A percentile compares a stretch with the other conserved stretches of the same genome.
Evolutionary conservation across 2,888 invertebrate species (phyloP).

Genomic region (Agrypnus murinus): DNA sequence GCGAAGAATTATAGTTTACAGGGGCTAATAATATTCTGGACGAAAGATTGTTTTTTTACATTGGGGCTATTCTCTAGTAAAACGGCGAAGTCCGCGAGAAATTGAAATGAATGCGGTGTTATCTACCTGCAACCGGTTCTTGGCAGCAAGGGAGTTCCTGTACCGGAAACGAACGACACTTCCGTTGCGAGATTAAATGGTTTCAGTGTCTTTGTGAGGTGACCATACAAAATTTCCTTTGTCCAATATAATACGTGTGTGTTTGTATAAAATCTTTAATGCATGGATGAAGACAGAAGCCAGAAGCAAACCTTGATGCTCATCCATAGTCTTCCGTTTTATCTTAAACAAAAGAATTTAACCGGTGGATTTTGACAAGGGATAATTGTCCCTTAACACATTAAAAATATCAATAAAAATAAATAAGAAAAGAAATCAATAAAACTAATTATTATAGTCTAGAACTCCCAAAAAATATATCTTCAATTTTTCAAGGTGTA

Average conservation of each 20-base stretch:
- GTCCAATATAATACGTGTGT: constrained; percentile 29
- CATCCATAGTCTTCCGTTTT: too few relatives aligned
- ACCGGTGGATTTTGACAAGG: too few relatives aligned
- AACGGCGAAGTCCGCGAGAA: constrained; percentile 45
- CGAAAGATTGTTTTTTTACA: constrained; percentile 42
- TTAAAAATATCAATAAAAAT: too few relatives aligned
- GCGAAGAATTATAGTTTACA: constrained; percentile 26
- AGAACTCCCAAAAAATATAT: too few relatives aligned
- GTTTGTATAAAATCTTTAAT: background rate
- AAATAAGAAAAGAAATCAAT: too few relatives aligned
- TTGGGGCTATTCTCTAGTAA: constrained; percentile 14
- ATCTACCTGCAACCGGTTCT: constrained; percentile 59
- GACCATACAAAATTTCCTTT: constrained; percentile 56
- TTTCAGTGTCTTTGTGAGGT: constrained; percentile 57
- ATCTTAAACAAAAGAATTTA: too few relatives aligned
- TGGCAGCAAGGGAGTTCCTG: constrained; percentile 52
- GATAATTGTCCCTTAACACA: too few relatives aligned
- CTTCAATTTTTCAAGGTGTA: too few relatives aligned
- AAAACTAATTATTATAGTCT: too few relatives aligned
- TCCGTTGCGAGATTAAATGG: constrained; percentile 60
- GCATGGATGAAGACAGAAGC: too few relatives aligned
- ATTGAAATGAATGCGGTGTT: constrained; percentile 47
- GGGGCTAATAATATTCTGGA: constrained; percentile 48
- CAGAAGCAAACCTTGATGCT: too few relatives aligned
- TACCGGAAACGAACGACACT: constrained; percentile 59